Base-by-base conservation (phyloP, 2,113 vertebrate species). In the Monarcha castaneiventris region DNA sequence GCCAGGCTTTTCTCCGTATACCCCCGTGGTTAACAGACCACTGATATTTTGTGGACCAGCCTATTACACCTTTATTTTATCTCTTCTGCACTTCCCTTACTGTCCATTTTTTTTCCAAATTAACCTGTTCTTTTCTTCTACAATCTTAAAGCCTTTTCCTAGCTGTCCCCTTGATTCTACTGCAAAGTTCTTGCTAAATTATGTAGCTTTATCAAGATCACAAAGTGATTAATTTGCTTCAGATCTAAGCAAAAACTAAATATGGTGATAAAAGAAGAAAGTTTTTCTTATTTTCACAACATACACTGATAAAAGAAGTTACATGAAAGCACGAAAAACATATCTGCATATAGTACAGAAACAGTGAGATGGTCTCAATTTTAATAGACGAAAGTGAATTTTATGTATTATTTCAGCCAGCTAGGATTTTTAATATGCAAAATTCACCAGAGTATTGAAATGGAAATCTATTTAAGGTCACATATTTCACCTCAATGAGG, bases 91-190 rank as follows among this genome's bases (percentile, higher is more conserved):
- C 12, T 73, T 83, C 37, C 22, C 7, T 84, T 9, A 6, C 32
- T 0, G 3, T 14, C 23, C 39, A 1, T 4, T 27, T 64, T 66
- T 54, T 33, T 8, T 7, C 27, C 16, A 19, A 39, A 12, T 44
- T 56, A 23, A 72, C 71, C 16, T 61, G 7, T 59, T 44, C 19
- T 54, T 66, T 33, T 22, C 48, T 55, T 64, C 41, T 59, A 59
- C 33, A 78, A 66, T 62, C 3, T 20, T 69, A 44, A 76, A 73
- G 13, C 12, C 16, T 49, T 89, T 77, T 79, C 19, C 33, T 41
- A 83, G 18, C 19, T 72, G 8, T 14, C 21, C 5, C 8, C 26
- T 43, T 61, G 22, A 74, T 69, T 89, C 23, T 54, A 54, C 25
- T 13, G 13, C 16, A n/a, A 88, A 79, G 9, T 46, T 80, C 21